These are phyloP conservation scores for Drosophila pseudoananassae DNA, from an alignment of 1,140 invertebrate species.

Conservation along the genomic window DNA sequence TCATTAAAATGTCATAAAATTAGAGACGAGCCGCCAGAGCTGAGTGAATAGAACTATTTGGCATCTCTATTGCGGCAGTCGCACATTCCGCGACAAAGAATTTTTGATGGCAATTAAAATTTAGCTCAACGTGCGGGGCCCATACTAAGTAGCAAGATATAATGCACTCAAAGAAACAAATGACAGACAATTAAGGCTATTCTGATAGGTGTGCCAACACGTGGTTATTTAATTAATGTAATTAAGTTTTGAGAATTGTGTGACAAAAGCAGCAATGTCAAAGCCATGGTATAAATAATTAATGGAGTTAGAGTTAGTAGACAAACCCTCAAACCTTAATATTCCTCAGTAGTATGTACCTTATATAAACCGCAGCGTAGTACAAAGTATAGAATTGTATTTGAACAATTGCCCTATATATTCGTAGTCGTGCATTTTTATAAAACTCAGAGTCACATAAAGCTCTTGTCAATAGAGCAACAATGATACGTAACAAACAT, in stretches of 20 bases:
- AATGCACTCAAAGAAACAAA: not conserved
- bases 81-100: constrained; percentile 2
- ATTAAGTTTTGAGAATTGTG: too few species aligned
- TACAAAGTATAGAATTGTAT: constrained; percentile 11
- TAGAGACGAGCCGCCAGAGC: constrained; percentile 11
- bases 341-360: not conserved
- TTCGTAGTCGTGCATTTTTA: not conserved
- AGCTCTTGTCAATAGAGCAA: constrained; percentile 2
- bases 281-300: too few species aligned
- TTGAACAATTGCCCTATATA: constrained; percentile 6
- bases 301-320: too few species aligned
- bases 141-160: constrained; percentile 4
- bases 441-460: not conserved
- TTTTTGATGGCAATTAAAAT: constrained; percentile 39
- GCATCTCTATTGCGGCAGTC: constrained; percentile 5
- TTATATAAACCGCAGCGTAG: constrained; percentile 8
- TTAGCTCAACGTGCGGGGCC: not conserved
- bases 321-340: not conserved
- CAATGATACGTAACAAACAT: constrained; percentile 6
- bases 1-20: constrained; percentile 52
- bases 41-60: constrained; percentile 15
- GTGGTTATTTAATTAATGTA: too few species aligned
- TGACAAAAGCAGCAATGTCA: too few species aligned
- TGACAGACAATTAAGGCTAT: not conserved
- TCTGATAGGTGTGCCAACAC: not conserved